phyloP scores from a whole-genome alignment of 2,113 vertebrate species.

The Nycticebus coucang region DNA sequence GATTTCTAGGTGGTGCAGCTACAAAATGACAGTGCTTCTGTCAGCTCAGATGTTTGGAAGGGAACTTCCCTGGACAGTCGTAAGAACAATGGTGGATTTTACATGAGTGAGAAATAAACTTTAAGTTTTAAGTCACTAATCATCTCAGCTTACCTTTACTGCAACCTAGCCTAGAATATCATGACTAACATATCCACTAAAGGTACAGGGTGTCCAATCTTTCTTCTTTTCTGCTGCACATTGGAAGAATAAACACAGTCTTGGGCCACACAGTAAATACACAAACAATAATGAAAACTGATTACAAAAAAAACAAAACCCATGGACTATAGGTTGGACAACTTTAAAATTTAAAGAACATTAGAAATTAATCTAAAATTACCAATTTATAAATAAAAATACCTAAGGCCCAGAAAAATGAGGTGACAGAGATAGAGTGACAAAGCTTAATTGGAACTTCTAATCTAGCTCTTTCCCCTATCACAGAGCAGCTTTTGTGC shows the following conservation, averaged over 20 bases:
- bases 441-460: neutral
- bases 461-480: neutral
- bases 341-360: neutral
- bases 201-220: neutral
- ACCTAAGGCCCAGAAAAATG: neutral
- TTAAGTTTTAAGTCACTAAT: constrained; percentile 8
- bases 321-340: too few species aligned
- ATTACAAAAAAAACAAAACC: too few species aligned
- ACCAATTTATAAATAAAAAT: neutral
- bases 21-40: neutral
- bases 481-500: neutral
- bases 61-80: neutral
- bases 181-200: neutral
- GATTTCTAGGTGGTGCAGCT: constrained; percentile 7
- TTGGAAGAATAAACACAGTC: too few species aligned
- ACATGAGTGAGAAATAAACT: constrained; percentile 21
- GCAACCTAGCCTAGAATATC: neutral
- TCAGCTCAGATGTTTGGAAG: neutral
- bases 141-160: constrained; percentile 28
- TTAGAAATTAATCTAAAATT: neutral
- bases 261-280: too few species aligned
- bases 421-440: neutral
- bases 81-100: constrained; percentile 16
- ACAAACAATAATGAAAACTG: too few species aligned
- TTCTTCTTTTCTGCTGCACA: too few species aligned